These are phyloP conservation scores for Distichodus sexfasciatus DNA, from an alignment of 2,797 vertebrate species.

Conservation along the genomic window DNA sequence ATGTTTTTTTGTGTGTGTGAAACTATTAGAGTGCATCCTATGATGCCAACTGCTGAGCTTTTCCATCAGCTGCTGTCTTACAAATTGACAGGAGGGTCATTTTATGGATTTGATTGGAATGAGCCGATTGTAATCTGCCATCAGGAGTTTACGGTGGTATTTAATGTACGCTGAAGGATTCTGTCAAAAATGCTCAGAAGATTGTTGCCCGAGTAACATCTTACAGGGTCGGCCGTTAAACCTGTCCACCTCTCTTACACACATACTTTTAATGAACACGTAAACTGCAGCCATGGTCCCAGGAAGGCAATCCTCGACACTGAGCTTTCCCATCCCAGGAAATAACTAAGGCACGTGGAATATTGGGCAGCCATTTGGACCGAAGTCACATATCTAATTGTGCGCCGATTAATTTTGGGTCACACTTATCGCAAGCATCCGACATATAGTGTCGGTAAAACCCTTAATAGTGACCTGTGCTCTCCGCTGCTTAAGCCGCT, in stretches of 20 bases:
- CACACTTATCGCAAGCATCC: slow-evolving; percentile 74
- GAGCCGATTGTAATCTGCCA: not conserved
- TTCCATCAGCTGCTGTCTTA: slow-evolving; percentile 27
- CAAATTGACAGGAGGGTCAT: slow-evolving; percentile 26
- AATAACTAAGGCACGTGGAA: slow-evolving; percentile 32
- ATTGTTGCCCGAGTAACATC: not conserved
- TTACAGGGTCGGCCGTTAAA: not conserved
- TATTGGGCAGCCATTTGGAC: slow-evolving; percentile 14
- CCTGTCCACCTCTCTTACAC: slow-evolving; percentile 5
- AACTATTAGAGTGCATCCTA: slow-evolving; percentile 50
- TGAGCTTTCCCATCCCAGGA: slow-evolving; percentile 10
- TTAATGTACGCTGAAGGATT: not conserved
- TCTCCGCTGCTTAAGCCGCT: slow-evolving; percentile 72
- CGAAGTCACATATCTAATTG: slow-evolving; percentile 53
- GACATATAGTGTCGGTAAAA: slow-evolving; percentile 77
- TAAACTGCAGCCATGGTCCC: slow-evolving; percentile 7
- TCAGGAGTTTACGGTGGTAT: not conserved
- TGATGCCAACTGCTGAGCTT: slow-evolving; percentile 37
- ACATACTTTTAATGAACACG: slow-evolving; percentile 13
- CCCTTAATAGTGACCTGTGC: slow-evolving; percentile 76
- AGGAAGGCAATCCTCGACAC: not conserved
- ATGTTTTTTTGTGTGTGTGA: slow-evolving; percentile 59
- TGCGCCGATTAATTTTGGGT: slow-evolving; percentile 67
- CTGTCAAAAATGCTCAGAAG: not conserved
- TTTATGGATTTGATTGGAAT: slow-evolving; percentile 39